These are phyloP conservation scores for Calyptomena viridis DNA, from an alignment of 2,113 vertebrate genomes.

Conservation along the genomic window DNA sequence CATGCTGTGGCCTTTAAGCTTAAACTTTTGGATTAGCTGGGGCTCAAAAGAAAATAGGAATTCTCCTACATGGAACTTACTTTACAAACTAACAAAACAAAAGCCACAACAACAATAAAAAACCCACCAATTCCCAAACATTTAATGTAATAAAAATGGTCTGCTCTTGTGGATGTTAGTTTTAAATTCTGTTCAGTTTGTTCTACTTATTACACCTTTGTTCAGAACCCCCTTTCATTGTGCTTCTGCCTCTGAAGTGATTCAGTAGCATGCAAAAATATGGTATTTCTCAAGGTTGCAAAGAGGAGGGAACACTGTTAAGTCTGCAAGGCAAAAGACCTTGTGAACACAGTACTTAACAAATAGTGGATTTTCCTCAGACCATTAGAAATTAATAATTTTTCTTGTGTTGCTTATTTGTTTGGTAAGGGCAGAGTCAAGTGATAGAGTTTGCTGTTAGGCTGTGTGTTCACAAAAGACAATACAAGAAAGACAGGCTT, in stretches of 20 bases:
- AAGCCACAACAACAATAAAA: background rate
- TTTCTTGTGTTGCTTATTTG: background rate
- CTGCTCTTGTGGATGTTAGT: background rate
- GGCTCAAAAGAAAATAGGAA: background rate
- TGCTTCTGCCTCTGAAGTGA: background rate
- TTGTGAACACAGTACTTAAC: background rate
- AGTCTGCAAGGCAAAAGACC: background rate
- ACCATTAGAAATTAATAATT: background rate
- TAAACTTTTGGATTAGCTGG: background rate
- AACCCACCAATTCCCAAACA: background rate
- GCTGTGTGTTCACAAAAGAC: background rate
- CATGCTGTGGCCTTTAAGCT: background rate
- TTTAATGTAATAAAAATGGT: background rate
- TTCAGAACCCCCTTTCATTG: background rate
- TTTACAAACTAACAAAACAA: background rate
- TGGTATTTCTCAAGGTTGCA: background rate
- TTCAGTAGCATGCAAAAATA: background rate
- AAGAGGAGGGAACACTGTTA: background rate
- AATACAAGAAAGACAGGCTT: background rate
- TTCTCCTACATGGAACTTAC: background rate
- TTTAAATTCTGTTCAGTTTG: background rate
- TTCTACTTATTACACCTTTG: background rate
- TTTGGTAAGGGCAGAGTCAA: background rate
- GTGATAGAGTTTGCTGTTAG: background rate
- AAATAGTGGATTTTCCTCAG: background rate